Percentiles rank a stretch among this genome's conserved stretches.
phyloP scores from a whole-genome alignment of 2,888 invertebrate species.

The Margaritifera margaritifera region DNA sequence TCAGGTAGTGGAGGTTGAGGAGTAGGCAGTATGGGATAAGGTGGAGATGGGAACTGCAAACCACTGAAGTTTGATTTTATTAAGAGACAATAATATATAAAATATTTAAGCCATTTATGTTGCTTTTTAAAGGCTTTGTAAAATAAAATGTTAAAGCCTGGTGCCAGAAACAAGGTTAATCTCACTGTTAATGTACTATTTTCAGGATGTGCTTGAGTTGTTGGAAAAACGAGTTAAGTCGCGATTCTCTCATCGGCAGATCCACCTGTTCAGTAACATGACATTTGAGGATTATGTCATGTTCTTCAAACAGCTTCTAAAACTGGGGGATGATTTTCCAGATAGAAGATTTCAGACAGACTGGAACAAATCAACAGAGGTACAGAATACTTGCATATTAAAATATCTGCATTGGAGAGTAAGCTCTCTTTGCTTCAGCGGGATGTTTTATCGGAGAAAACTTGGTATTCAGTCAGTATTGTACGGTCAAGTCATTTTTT shows the following conservation, averaged over 20 bases:
- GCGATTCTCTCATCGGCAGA: constrained; percentile 92
- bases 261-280: constrained; percentile 82
- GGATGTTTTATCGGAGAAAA: too few species aligned
- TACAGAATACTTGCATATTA: constrained; percentile 16
- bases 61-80: too few species aligned
- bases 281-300: constrained; percentile 76
- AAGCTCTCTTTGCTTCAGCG: too few species aligned
- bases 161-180: not conserved
- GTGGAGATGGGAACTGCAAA: too few species aligned
- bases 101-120: too few species aligned
- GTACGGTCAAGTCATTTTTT: too few species aligned
- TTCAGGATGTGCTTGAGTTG: constrained; percentile 87
- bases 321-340: constrained; percentile 74
- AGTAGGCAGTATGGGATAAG: too few species aligned
- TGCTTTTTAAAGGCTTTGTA: too few species aligned
- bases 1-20: too few species aligned
- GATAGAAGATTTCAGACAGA: constrained; percentile 57
- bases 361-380: constrained; percentile 84
- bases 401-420: too few species aligned
- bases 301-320: constrained; percentile 77
- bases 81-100: too few species aligned
- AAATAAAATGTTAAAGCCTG: not conserved
- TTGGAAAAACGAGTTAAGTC: constrained; percentile 96
- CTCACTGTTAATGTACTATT: not conserved
- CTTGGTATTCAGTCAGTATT: too few species aligned